These are phyloP conservation scores for Leptogaster cylindrica DNA, from an alignment of 2,888 invertebrate species.

Conservation along the genomic window DNA sequence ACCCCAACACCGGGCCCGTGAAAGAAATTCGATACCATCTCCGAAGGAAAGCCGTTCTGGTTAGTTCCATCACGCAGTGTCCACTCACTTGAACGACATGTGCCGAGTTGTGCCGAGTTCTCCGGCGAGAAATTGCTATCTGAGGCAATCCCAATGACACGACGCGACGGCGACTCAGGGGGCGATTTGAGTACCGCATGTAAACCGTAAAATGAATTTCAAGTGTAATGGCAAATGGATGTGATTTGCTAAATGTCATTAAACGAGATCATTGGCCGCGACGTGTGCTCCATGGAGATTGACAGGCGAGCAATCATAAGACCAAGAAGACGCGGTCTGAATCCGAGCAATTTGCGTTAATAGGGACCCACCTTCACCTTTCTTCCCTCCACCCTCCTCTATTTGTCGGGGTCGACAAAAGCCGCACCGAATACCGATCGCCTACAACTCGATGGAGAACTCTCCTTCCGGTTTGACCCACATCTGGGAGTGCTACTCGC, in stretches of 20 bases:
- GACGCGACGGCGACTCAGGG: conserved; percentile 27
- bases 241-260: conserved; percentile 46
- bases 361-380: conserved; percentile 55
- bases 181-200: conserved; percentile 12
- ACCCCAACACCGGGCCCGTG: no score
- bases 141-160: conserved; percentile 27
- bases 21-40: no score
- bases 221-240: conserved; percentile 36
- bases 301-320: conserved; percentile 28
- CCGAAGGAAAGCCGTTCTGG: no score
- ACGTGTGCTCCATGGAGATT: conserved; percentile 42
- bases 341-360: conserved; percentile 53
- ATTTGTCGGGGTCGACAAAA: no score
- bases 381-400: no score
- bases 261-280: conserved; percentile 47
- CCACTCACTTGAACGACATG: conserved; percentile 42
- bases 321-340: conserved; percentile 52
- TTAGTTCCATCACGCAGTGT: conserved; percentile 43
- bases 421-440: conserved; percentile 52
- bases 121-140: not conserved
- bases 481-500: conserved; percentile 41
- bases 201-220: conserved; percentile 37
- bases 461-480: conserved; percentile 46
- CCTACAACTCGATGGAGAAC: no score
- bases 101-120: not conserved